Conservation (phyloP, 2,888 invertebrate genomes). For the Lithophane semibrunnea region DNA sequence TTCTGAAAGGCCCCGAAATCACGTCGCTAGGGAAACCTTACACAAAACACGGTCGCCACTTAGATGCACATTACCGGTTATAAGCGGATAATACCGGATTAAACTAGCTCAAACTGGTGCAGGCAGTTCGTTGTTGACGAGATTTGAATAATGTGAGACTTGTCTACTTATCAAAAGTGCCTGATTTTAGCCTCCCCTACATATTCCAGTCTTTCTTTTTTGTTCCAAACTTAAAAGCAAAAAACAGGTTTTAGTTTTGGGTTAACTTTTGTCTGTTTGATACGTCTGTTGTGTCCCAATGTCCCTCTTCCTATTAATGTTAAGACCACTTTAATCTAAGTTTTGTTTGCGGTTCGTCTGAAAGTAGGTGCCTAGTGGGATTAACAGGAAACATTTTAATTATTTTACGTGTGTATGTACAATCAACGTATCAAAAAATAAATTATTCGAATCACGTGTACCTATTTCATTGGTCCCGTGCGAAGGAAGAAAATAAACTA, state of each 20-base stretch:
- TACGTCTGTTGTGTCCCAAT: conserved; percentile 12
- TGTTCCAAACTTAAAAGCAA: not conserved
- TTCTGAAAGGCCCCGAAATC: conserved; percentile 48
- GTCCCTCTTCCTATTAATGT: conserved; percentile 24
- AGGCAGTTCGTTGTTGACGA: conserved; percentile 59
- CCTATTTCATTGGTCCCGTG: not conserved
- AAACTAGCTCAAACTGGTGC: conserved; percentile 60
- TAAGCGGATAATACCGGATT: conserved; percentile 66
- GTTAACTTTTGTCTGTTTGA: conserved; percentile 14
- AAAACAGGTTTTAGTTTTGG: conserved; percentile 1
- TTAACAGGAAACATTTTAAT: not conserved
- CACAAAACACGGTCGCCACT: conserved; percentile 55
- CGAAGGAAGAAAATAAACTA: not conserved
- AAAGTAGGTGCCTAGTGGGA: not conserved
- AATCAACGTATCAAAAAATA: not conserved
- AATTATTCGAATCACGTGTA: not conserved
- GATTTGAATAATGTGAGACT: conserved; percentile 57
- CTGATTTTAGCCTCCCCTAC: not conserved
- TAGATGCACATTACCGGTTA: conserved; percentile 65
- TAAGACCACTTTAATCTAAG: conserved; percentile 22
- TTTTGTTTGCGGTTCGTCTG: conserved; percentile 11
- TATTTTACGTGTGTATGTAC: not conserved
- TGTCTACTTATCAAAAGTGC: conserved; percentile 24
- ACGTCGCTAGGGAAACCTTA: conserved; percentile 49
- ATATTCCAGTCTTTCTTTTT: conserved; percentile 18